Conservation (phyloP, 2,113 vertebrate species). For the Neolamprologus ventralis region DNA sequence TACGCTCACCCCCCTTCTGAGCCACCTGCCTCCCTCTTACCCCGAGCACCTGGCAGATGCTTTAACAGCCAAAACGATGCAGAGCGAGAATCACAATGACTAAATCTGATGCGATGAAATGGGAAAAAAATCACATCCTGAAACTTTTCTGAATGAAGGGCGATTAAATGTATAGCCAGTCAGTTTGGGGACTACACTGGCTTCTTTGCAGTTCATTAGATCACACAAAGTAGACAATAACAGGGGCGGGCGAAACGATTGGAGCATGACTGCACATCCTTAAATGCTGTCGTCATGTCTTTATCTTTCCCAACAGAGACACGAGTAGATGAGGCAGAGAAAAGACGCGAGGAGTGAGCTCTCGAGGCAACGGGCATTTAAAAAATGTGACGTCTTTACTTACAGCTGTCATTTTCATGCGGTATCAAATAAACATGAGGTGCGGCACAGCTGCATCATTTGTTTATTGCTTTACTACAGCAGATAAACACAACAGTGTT, state of each 20-base stretch:
- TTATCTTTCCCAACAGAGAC: neutral
- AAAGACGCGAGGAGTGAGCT: fast-evolving
- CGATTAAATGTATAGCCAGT: neutral
- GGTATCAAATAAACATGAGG: neutral
- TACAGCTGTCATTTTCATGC: neutral
- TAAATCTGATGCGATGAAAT: neutral
- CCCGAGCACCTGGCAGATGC: neutral
- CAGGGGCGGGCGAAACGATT: neutral
- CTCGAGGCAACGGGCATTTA: neutral
- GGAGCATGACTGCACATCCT: neutral
- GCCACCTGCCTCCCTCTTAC: constrained; percentile 33
- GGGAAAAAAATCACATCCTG: neutral
- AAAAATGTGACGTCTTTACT: neutral
- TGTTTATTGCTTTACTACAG: neutral
- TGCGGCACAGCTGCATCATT: neutral
- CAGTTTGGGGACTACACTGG: neutral
- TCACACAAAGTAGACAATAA: neutral
- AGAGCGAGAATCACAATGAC: neutral
- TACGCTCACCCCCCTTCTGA: neutral
- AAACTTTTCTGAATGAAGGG: neutral
- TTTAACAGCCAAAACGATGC: neutral
- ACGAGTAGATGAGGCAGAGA: neutral
- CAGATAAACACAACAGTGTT: neutral
- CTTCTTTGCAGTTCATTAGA: neutral
- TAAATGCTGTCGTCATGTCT: neutral